These are phyloP conservation scores for Mactra quadrangularis DNA, from an alignment of 1,140 invertebrate species.

Conservation along the genomic window DNA sequence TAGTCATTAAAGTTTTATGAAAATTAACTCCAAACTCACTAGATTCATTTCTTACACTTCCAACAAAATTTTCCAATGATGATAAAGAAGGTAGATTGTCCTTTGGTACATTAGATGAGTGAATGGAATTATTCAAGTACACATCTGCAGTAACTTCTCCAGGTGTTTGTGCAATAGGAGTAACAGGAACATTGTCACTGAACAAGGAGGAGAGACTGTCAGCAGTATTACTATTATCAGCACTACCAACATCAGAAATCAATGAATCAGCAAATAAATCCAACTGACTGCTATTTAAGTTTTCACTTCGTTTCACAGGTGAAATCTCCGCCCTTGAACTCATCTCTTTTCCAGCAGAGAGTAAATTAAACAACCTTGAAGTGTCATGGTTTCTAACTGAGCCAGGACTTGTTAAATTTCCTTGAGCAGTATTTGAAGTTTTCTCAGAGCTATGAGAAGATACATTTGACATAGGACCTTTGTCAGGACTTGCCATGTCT, in stretches of 20 bases:
- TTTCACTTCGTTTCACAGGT: neutral
- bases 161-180: neutral
- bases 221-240: slow-evolving; percentile 9
- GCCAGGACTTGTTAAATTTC: neutral
- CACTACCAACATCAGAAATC: slow-evolving; percentile 18
- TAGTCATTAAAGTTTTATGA: slow-evolving; percentile 7
- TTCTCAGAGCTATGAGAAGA: slow-evolving; percentile 36
- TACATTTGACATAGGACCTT: slow-evolving; percentile 26
- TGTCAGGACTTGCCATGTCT: neutral
- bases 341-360: slow-evolving; percentile 5
- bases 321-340: neutral
- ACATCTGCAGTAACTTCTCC: neutral
- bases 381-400: neutral
- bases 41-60: slow-evolving; percentile 56
- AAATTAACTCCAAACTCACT: slow-evolving; percentile 60
- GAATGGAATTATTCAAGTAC: neutral
- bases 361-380: slow-evolving; percentile 31
- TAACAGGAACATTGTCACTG: slow-evolving; percentile 23
- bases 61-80: slow-evolving; percentile 57
- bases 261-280: slow-evolving; percentile 58
- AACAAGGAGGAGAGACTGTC: slow-evolving; percentile 49
- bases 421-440: neutral
- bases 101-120: neutral
- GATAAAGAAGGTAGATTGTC: slow-evolving; percentile 41
- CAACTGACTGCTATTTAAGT: slow-evolving; percentile 50